Evolutionary conservation across 2,113 vertebrate genomes (phyloP).

Genomic region (Anoura caudifer): DNA sequence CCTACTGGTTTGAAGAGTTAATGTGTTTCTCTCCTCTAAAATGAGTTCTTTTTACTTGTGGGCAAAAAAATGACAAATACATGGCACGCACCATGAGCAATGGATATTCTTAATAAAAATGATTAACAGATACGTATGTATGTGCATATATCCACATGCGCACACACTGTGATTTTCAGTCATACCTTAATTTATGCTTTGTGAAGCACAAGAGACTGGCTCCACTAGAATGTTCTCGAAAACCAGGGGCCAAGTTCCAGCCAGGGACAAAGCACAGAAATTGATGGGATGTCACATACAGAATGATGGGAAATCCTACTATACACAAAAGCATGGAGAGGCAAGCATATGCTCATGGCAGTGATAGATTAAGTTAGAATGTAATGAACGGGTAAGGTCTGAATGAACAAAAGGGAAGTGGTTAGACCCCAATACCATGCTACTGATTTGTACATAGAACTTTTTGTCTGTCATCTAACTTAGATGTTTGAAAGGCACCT

Average conservation of each 20-base stretch:
- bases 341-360: neutral
- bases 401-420: neutral
- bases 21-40: neutral
- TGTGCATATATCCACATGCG: neutral
- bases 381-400: neutral
- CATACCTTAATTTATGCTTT: constrained; percentile 33
- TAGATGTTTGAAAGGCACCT: neutral
- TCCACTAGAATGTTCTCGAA: neutral
- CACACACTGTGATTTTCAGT: neutral
- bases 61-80: neutral
- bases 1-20: constrained; percentile 30
- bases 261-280: neutral
- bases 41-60: neutral
- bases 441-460: neutral
- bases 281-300: neutral
- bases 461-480: neutral
- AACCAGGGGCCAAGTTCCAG: neutral
- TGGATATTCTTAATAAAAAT: neutral
- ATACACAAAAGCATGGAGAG: neutral
- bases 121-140: neutral
- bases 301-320: neutral
- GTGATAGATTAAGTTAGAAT: neutral
- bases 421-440: neutral
- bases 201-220: neutral
- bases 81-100: neutral